phyloP scores from a whole-genome alignment of 2,888 invertebrate genomes.

The Rapana venosa region DNA sequence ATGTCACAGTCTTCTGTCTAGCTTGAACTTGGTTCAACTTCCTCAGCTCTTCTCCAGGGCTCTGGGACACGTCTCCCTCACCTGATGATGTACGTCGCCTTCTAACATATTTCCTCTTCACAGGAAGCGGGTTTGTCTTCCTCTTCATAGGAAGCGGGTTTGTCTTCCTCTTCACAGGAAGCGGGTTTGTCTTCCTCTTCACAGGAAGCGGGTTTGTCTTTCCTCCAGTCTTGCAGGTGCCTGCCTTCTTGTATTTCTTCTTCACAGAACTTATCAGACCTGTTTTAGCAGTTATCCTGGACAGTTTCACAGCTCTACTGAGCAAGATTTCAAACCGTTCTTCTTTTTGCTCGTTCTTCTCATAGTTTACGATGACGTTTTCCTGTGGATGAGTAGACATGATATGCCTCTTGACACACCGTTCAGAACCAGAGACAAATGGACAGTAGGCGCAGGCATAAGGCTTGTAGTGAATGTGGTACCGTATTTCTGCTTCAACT shows the following conservation, averaged over 20 bases:
- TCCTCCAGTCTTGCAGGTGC: neutral
- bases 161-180: conserved; percentile 6
- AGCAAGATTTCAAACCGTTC: neutral
- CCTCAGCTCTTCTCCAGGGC: neutral
- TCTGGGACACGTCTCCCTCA: too few species aligned
- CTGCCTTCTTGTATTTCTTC: conserved; percentile 5
- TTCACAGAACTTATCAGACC: neutral
- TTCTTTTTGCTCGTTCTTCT: conserved; percentile 15
- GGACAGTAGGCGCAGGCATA: conserved; percentile 20
- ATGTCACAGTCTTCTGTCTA: neutral
- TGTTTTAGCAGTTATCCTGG: neutral
- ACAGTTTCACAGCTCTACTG: neutral
- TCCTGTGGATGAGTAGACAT: neutral
- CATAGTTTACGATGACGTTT: neutral
- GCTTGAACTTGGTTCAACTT: neutral
- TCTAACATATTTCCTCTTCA: too few species aligned
- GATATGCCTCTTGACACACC: neutral
- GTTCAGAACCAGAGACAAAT: neutral
- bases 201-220: too few species aligned
- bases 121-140: too few species aligned
- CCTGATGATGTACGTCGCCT: too few species aligned
- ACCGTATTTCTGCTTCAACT: conserved; percentile 10
- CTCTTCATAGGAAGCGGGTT: neutral
- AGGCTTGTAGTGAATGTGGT: conserved; percentile 19
- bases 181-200: too few species aligned